Evolutionary conservation across 2,888 invertebrate species (phyloP), one percentile per base, ranked within the genome.

Genomic region (Troides oblongomaculatus): DNA sequence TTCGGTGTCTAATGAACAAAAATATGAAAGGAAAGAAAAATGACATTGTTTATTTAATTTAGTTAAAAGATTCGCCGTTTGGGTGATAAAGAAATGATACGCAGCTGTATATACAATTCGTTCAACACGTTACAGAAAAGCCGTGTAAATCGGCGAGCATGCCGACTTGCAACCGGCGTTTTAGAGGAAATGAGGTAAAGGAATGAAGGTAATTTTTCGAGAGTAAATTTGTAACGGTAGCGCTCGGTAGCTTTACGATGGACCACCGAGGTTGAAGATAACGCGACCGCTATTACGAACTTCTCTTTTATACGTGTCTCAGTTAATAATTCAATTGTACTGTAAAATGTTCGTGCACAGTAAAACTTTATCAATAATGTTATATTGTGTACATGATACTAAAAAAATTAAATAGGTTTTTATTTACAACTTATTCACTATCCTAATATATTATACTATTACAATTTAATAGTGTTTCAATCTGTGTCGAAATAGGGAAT

Each of bases 141-240:
- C 43, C 23, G 12, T 56, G 53, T 17, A 74, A 75, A 78, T 75
- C 76, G 73, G 74, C 69, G 74, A 74, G 64, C 59, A 68, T 71
- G 72, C 71, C 30, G 39, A 57, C 43, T 50, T 63, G 63, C 58
- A 79, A 79, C 78, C 77, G 74, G 78, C 78, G 75, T 78, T 84
- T 84, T 80, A 79, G 77, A 77, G 74, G 78, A 80, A 84, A 82
- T 81, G 78, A 80, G 79, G 68, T 59, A 58, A 50, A 36, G 74
- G 73, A 75, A 74, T 71, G 76, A 74, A 77, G 74, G 77, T 80
- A 80, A 81, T 82, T 81, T 83, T 84, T 82, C 80, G 81, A 84
- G 83, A 75, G 80, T 75, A 76, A 76, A 86, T 86, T 85, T 73
- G 84, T 87, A 84, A 85, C 85, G 86, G 85, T 83, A 74, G 73